A percentile compares a stretch with the other conserved stretches of the same genome.
These are phyloP conservation scores for Gastracanthus pulcherrimus DNA, from an alignment of 2,888 invertebrate species.

Conservation along the genomic window DNA sequence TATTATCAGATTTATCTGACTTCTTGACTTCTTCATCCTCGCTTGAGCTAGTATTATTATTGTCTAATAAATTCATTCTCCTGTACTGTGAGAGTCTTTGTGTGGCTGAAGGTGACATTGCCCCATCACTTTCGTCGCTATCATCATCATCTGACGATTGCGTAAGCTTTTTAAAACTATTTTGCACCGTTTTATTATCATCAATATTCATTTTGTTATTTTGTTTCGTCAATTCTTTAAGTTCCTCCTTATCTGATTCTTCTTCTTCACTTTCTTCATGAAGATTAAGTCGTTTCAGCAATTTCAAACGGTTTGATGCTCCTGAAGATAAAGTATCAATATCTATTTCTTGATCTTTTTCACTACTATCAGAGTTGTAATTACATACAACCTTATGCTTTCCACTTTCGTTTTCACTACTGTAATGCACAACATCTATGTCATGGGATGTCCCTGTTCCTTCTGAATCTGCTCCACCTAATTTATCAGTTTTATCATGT, in stretches of 20 bases:
- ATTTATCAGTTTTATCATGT: background rate
- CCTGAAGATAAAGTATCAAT: background rate
- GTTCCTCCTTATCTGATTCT: constrained; percentile 1
- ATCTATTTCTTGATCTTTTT: background rate
- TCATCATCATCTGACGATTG: background rate
- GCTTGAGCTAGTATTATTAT: constrained; percentile 4
- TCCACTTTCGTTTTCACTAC: constrained; percentile 19
- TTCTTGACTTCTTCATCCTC: constrained; percentile 37
- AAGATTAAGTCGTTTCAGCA: constrained; percentile 22
- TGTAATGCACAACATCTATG: background rate
- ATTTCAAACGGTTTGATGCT: background rate
- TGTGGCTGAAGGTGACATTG: background rate
- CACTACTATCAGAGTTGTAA: background rate
- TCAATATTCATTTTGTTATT: background rate
- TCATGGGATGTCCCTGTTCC: background rate
- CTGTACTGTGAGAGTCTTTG: constrained; percentile 22
- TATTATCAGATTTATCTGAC: too few relatives aligned
- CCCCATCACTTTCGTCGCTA: constrained; percentile 2
- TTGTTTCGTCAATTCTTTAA: background rate
- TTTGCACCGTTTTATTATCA: too few relatives aligned
- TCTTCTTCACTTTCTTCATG: constrained; percentile 7
- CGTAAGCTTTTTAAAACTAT: too few relatives aligned
- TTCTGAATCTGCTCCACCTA: background rate
- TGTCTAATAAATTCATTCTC: constrained; percentile 35
- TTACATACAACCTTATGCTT: background rate